Evolutionary conservation across 2,797 vertebrate genomes (phyloP).

Genomic region (Mionectes olivaceus): DNA sequence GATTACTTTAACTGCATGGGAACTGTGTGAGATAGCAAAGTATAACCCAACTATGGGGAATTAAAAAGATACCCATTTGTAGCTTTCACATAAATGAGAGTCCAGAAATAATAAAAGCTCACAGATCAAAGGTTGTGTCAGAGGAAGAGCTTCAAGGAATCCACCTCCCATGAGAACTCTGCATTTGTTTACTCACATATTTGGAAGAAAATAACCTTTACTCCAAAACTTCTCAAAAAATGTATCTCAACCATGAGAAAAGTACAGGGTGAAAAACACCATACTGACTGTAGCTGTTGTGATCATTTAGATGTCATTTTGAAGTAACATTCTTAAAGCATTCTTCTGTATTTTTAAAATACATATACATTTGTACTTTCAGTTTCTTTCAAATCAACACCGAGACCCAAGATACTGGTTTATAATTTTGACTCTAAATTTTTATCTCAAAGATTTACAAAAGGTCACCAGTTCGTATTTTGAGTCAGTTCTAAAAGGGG

Average conservation of each 20-base stretch:
- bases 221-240: background rate
- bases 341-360: too few species aligned
- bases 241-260: background rate
- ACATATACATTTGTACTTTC: background rate
- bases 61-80: background rate
- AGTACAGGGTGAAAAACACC: background rate
- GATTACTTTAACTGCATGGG: background rate
- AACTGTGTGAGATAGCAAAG: background rate
- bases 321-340: background rate
- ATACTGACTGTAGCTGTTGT: background rate
- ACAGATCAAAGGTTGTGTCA: background rate
- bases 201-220: background rate
- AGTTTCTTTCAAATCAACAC: background rate
- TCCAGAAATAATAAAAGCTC: background rate
- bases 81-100: background rate
- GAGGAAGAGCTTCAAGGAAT: background rate
- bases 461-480: background rate
- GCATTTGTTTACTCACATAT: background rate
- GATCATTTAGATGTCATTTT: background rate
- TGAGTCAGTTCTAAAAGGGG: background rate
- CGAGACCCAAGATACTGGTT: background rate
- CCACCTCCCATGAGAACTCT: background rate
- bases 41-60: background rate
- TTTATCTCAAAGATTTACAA: background rate
- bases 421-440: background rate